Evolutionary conservation across 2,888 invertebrate genomes (phyloP).

Genomic region (Scaeva pyrastri): DNA sequence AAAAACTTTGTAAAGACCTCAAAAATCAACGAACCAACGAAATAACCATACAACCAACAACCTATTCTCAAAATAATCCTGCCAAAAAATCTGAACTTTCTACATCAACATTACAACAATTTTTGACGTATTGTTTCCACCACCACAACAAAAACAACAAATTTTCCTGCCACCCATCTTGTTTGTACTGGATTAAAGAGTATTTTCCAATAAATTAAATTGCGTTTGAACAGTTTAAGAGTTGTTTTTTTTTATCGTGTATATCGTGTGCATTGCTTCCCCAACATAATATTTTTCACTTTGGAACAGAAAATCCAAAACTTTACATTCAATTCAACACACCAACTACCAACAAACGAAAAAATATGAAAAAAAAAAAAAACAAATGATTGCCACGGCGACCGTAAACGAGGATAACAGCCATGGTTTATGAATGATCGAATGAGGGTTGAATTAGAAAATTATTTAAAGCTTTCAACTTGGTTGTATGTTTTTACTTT

Average conservation of each 20-base stretch:
- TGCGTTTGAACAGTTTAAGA: conserved; percentile 62
- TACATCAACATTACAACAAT: conserved; percentile 43
- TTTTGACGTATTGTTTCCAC: conserved; percentile 61
- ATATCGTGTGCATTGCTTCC: conserved; percentile 15
- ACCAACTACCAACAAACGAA: conserved; percentile 48
- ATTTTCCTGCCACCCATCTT: conserved; percentile 28
- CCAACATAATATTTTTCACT: conserved; percentile 47
- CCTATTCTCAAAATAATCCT: neutral
- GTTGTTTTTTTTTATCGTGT: neutral
- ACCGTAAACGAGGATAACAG: conserved; percentile 52
- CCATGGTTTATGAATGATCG: neutral
- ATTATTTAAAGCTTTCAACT: neutral
- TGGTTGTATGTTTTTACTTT: neutral
- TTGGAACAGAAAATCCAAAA: conserved; percentile 59
- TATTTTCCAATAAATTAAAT: conserved; percentile 74
- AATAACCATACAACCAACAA: neutral
- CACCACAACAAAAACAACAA: conserved; percentile 50
- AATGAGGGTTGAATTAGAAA: neutral
- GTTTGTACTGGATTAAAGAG: conserved; percentile 45
- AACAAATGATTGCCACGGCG: conserved; percentile 53
- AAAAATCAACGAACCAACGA: neutral
- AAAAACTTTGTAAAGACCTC: conserved; percentile 4
- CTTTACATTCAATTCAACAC: conserved; percentile 74
- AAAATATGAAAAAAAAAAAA: conserved; percentile 40
- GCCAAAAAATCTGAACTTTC: neutral